These are phyloP conservation scores for Calameuta idolon DNA, from an alignment of 2,888 invertebrate species.

Conservation along the genomic window DNA sequence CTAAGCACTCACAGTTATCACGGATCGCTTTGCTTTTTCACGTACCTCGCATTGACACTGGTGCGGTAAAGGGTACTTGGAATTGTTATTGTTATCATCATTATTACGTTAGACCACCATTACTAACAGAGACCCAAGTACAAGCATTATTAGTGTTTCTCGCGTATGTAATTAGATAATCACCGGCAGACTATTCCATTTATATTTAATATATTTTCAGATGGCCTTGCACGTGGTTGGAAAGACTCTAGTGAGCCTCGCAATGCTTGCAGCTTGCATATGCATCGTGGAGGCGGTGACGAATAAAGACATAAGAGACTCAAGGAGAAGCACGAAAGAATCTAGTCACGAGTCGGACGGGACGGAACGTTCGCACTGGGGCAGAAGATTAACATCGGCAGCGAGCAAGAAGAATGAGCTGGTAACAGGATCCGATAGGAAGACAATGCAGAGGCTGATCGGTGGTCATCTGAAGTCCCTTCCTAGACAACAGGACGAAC, in stretches of 20 bases:
- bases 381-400: conserved; percentile 26
- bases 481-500: conserved; percentile 67
- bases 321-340: conserved; percentile 30
- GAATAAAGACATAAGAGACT: conserved; percentile 15
- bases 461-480: conserved; percentile 74
- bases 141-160: background rate
- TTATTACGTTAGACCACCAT: background rate
- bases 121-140: background rate
- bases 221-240: conserved; percentile 28
- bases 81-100: background rate
- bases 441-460: conserved; percentile 76
- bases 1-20: background rate
- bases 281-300: conserved; percentile 27
- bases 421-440: conserved; percentile 66
- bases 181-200: background rate
- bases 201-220: conserved; percentile 31
- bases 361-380: background rate
- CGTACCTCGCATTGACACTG: background rate
- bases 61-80: background rate
- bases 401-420: conserved; percentile 42
- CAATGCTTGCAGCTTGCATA: conserved; percentile 34
- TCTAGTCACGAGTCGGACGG: conserved; percentile 37
- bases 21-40: background rate
- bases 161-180: background rate
- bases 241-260: conserved; percentile 35